Evolutionary conservation across 2,797 vertebrate genomes (phyloP), one percentile per base, ranked within the genome.

Genomic region (Poliocrania exsul): DNA sequence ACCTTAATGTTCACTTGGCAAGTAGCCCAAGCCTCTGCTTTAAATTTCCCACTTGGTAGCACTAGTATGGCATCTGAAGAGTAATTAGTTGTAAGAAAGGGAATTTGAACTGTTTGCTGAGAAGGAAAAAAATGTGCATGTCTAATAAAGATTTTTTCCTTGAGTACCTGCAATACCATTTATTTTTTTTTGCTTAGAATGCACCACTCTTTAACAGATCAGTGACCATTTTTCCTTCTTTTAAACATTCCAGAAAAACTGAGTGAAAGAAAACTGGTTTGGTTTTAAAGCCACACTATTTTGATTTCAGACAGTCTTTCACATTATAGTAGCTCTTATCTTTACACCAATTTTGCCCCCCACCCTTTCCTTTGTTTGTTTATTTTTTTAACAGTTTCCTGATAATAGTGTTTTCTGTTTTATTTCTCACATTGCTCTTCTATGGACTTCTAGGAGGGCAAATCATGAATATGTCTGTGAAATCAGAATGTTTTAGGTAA

Each of bases 1-100:
- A 96, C 79, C 62, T 92, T 95, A 92, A 96, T 96, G 95, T 97
- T 90, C 64, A 94, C 35, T 92, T 95, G 95, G 95, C 88, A 92
- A 74, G 84, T 90, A 96, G 91, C 93, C 91, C 73, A 91, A 96
- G 74, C 37, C 69, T 93, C 78, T 84, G 50, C 57, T 96, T 85
- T 95, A 97, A 93, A 94, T 94, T 96, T 97, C 93, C 88, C 81
- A 95, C 92, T 94, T 93, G 95, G 75, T 95, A 96, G 87, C 71
- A 93, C 84, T 93, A 94, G 50, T 84, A 93, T 75, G 93, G 88
- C 81, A 96, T 72, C 88, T 95, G 84, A 96, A 96, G 84, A 88
- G 83, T 94, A 96, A 96, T 95, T 95, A 92, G 90, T 66, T 92
- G 46, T 92, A 81, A 95, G 89, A 93, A 92, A 93, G 91, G 92